A percentile compares a stretch with the other conserved stretches of the same genome.
Evolutionary conservation across 2,888 invertebrate genomes (phyloP).

Genomic region (Epiblema foenella): DNA sequence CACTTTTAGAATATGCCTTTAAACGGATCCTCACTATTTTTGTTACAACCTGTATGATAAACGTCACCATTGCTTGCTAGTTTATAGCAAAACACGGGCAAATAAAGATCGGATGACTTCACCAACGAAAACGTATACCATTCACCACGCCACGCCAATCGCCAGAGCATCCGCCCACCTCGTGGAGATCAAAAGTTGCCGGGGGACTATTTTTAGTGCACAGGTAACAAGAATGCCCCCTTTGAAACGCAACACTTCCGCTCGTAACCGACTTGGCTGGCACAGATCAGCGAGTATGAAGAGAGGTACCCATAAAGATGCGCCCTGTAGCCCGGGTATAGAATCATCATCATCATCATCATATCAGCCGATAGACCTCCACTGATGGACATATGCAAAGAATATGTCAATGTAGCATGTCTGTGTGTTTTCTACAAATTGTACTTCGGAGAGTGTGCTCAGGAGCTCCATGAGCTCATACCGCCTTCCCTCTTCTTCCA

Average conservation of each 20-base stretch:
- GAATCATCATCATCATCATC: no score
- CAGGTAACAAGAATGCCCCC: constrained; percentile 83
- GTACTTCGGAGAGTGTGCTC: no score
- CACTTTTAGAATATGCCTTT: no score
- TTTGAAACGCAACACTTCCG: constrained; percentile 83
- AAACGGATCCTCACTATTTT: no score
- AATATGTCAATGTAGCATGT: no score
- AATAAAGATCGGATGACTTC: neutral
- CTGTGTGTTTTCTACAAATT: no score
- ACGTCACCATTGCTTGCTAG: neutral
- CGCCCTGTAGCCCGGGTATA: no score
- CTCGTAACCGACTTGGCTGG: constrained; percentile 62
- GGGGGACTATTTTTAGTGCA: constrained; percentile 73
- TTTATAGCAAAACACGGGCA: neutral
- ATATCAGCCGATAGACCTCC: no score
- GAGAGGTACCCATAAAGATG: constrained; percentile 23
- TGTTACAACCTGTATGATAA: no score
- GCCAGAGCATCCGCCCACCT: constrained; percentile 40
- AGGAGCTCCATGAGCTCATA: no score
- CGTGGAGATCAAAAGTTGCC: constrained; percentile 43
- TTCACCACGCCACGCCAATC: constrained; percentile 23
- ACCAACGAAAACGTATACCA: neutral
- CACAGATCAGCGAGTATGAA: constrained; percentile 51
- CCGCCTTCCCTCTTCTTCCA: no score
- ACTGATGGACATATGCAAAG: no score